phyloP scores from a whole-genome alignment of 2,113 vertebrate species.

The Urocynchramus pylzowi region DNA sequence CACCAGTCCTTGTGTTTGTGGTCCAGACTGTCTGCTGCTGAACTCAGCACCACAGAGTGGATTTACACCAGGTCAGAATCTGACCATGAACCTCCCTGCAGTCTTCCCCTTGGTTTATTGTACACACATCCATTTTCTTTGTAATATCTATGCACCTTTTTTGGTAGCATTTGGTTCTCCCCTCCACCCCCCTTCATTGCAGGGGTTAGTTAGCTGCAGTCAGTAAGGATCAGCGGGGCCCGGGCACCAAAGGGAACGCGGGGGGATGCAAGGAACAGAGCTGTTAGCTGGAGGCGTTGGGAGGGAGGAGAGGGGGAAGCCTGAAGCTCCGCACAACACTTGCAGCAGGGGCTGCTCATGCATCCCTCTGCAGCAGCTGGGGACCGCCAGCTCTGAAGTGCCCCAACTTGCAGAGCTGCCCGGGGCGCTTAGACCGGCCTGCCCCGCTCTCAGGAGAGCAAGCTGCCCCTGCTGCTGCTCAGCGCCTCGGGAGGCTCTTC shows the following conservation, averaged over 20 bases:
- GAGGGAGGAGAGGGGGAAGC: neutral
- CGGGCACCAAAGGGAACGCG: neutral
- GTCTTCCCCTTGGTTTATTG: neutral
- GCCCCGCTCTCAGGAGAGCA: neutral
- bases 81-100: neutral
- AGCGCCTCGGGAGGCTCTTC: rapidly evolving
- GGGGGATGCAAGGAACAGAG: neutral
- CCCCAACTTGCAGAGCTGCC: rapidly evolving
- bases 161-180: neutral
- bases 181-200: neutral
- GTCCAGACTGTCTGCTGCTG: neutral
- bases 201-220: neutral
- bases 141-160: rapidly evolving
- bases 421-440: neutral
- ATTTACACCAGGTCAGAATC: neutral
- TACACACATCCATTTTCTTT: neutral
- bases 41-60: rapidly evolving
- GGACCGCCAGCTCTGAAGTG: neutral
- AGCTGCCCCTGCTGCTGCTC: neutral
- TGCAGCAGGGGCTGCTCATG: neutral
- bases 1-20: neutral
- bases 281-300: neutral
- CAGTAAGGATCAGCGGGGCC: neutral
- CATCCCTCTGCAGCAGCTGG: neutral
- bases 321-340: neutral